Percentiles rank a stretch among this genome's conserved stretches.
Evolutionary conservation across 1,140 invertebrate species (phyloP).

Genomic region (Camponotus floridanus): DNA sequence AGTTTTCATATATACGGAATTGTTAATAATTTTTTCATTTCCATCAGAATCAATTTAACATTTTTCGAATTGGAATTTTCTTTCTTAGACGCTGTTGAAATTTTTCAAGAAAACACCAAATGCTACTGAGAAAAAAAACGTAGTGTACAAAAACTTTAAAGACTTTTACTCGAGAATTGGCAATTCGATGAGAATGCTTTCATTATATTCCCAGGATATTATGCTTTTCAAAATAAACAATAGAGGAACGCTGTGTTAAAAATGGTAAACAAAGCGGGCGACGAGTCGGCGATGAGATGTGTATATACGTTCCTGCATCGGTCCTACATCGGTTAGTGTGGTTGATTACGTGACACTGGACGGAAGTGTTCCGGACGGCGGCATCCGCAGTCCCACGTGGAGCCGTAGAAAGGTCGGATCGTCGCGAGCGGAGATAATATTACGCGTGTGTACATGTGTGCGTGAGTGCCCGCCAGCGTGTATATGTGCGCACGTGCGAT

Average conservation of each 20-base stretch:
- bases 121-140: not conserved
- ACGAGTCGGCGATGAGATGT: not conserved
- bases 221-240: not conserved
- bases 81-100: not conserved
- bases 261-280: not conserved
- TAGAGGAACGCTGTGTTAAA: not conserved
- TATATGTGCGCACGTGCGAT: not conserved
- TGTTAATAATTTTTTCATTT: constrained; percentile 25
- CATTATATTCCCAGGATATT: not conserved
- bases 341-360: constrained; percentile 30
- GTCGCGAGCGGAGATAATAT: not conserved
- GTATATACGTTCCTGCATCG: not conserved
- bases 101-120: not conserved
- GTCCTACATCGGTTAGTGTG: not conserved
- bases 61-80: not conserved
- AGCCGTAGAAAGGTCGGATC: constrained; percentile 24
- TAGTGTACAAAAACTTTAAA: not conserved
- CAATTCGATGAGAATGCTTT: not conserved
- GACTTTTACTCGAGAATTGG: not conserved
- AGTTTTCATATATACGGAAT: not conserved
- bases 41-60: not conserved
- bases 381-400: constrained; percentile 24
- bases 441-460: not conserved
- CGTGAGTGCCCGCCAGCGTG: not conserved
- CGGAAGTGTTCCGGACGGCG: constrained; percentile 53